phyloP scores from a whole-genome alignment of 2,797 vertebrate genomes.

The Muscicapa comitata region DNA sequence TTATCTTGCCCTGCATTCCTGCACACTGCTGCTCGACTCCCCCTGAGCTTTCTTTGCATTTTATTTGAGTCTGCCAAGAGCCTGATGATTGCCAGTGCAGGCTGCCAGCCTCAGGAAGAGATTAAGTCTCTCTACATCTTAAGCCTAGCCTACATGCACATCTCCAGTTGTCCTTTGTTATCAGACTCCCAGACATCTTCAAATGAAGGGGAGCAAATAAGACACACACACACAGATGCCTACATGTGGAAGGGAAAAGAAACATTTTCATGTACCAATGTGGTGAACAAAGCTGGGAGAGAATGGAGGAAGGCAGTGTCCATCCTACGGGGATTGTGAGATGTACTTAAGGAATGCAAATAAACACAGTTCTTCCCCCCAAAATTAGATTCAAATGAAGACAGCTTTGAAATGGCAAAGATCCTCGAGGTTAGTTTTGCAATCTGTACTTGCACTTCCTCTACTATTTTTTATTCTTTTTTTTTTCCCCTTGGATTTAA shows the following conservation, averaged over 20 bases:
- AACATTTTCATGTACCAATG: neutral
- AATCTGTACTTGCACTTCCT: neutral
- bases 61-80: neutral
- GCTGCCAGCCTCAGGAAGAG: neutral
- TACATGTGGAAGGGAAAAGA: neutral
- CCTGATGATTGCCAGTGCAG: neutral
- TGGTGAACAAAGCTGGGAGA: neutral
- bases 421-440: slow-evolving; percentile 22
- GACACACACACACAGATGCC: neutral
- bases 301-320: neutral
- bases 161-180: neutral
- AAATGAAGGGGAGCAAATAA: neutral
- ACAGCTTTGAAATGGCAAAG: slow-evolving; percentile 9
- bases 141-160: neutral
- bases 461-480: neutral
- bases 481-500: slow-evolving; percentile 27
- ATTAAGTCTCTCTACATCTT: neutral
- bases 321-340: neutral
- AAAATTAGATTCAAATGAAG: slow-evolving; percentile 11
- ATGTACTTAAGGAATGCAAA: slow-evolving; percentile 3
- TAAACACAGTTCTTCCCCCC: neutral
- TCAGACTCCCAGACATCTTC: neutral
- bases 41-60: neutral
- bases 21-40: neutral
- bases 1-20: neutral